phyloP scores from a whole-genome alignment of 2,113 vertebrate species.

The Spilogale gracilis region DNA sequence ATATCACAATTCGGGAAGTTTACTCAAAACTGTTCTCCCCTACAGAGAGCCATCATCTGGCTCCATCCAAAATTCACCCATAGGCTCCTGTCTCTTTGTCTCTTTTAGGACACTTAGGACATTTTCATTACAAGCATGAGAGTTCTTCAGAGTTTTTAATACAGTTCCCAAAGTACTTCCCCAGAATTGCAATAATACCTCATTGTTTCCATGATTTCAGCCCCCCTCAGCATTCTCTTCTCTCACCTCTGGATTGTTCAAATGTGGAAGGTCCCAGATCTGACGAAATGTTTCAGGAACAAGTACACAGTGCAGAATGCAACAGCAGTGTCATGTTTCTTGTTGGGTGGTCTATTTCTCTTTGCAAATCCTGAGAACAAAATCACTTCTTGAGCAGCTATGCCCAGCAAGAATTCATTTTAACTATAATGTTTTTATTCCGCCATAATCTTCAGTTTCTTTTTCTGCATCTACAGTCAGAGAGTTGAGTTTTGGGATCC shows the following conservation, averaged over 20 bases:
- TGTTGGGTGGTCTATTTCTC: background rate
- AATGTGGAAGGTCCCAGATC: background rate
- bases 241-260: background rate
- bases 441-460: background rate
- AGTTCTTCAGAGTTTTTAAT: constrained; percentile 9
- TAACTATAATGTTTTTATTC: background rate
- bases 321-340: background rate
- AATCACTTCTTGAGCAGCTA: background rate
- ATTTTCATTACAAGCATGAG: background rate
- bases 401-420: background rate
- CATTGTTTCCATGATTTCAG: background rate
- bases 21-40: background rate
- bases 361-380: background rate
- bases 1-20: background rate
- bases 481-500: background rate
- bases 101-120: background rate
- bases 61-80: background rate
- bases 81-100: background rate
- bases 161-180: background rate
- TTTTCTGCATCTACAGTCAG: background rate
- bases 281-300: background rate
- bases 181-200: background rate
- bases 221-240: background rate
- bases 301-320: background rate
- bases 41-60: background rate